These are phyloP conservation scores for Octomys mimax DNA, from an alignment of 2,797 vertebrate species.

Conservation along the genomic window DNA sequence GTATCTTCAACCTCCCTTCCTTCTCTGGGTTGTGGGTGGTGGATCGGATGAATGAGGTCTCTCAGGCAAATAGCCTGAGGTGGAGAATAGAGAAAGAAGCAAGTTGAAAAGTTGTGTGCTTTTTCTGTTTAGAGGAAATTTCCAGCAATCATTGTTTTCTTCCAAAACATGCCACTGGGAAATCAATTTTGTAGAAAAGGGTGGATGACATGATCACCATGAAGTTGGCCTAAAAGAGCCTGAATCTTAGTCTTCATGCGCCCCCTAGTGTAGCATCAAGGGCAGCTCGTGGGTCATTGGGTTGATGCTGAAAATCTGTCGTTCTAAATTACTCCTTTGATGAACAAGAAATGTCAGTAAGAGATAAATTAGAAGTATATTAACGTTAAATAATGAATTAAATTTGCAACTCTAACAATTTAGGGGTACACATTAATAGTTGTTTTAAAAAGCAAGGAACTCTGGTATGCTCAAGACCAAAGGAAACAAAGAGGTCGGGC, in stretches of 20 bases:
- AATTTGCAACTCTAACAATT: background rate
- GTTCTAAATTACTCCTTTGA: constrained; percentile 38
- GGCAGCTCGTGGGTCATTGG: constrained; percentile 69
- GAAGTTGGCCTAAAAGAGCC: constrained; percentile 11
- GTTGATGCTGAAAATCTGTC: constrained; percentile 16
- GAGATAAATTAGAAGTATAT: constrained; percentile 44
- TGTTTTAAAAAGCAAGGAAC: background rate
- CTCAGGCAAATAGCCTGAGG: background rate
- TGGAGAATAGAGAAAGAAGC: background rate
- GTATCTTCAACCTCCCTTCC: background rate
- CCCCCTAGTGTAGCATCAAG: constrained; percentile 88
- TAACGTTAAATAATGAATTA: constrained; percentile 28
- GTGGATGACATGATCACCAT: background rate
- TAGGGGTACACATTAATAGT: background rate
- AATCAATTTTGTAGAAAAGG: constrained; percentile 65
- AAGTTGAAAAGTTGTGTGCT: background rate
- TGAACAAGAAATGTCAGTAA: background rate
- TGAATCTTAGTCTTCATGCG: constrained; percentile 84
- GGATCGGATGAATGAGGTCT: background rate
- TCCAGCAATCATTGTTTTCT: constrained; percentile 31
- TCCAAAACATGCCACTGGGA: constrained; percentile 3
- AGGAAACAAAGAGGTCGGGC: background rate
- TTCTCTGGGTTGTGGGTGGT: background rate
- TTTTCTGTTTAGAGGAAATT: background rate
- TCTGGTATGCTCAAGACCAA: background rate